Conservation (phyloP, 2,888 invertebrate species). For the Dendrolimus houi region DNA sequence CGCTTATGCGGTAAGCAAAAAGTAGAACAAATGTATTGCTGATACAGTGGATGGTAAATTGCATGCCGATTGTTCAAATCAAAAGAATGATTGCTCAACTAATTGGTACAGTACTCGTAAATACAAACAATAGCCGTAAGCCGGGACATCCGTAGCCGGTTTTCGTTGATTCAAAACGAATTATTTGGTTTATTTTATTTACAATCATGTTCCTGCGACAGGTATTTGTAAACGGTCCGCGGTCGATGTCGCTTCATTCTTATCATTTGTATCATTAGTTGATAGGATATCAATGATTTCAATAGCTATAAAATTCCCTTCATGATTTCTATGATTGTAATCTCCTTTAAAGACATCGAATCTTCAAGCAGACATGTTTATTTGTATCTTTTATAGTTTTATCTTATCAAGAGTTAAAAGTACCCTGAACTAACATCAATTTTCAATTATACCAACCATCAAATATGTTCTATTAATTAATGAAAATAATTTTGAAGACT, state of each 20-base stretch:
- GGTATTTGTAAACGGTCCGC: slow-evolving; percentile 29
- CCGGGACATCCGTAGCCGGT: slow-evolving; percentile 41
- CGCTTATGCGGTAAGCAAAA: slow-evolving; percentile 30
- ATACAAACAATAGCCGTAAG: slow-evolving; percentile 49
- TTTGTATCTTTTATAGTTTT: slow-evolving; percentile 11
- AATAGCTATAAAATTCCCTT: slow-evolving; percentile 18
- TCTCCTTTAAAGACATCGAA: slow-evolving; percentile 12
- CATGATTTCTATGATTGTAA: slow-evolving; percentile 15
- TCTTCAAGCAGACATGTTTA: slow-evolving; percentile 9
- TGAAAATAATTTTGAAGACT: no score
- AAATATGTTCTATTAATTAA: no score
- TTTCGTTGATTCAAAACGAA: slow-evolving; percentile 33
- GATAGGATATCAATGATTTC: slow-evolving; percentile 22
- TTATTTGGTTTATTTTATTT: slow-evolving; percentile 42
- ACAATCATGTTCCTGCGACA: slow-evolving; percentile 31
- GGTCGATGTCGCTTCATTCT: slow-evolving; percentile 20
- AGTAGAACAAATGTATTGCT: slow-evolving; percentile 40
- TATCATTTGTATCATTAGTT: slow-evolving; percentile 23
- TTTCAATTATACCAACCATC: no score
- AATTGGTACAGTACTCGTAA: slow-evolving; percentile 47
- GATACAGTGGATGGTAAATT: slow-evolving; percentile 24
- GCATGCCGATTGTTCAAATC: background rate
- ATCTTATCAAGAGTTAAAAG: slow-evolving; percentile 12
- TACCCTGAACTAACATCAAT: background rate
- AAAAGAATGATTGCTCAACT: slow-evolving; percentile 57